These are phyloP conservation scores for Abramis brama DNA, from an alignment of 2,113 vertebrate genomes.

Conservation along the genomic window DNA sequence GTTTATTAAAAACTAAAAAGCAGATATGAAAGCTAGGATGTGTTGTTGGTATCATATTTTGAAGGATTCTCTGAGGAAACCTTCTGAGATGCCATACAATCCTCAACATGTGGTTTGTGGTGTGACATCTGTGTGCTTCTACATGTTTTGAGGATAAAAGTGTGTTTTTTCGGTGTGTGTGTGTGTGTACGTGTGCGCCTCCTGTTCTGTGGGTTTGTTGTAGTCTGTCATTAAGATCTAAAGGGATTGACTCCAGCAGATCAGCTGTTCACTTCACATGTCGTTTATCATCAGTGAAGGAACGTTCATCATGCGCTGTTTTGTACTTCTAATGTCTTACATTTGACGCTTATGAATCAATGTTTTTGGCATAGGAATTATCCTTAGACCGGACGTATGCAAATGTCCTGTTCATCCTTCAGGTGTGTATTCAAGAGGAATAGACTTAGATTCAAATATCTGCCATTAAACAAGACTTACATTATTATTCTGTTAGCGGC, in stretches of 20 bases:
- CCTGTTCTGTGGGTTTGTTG: slow-evolving; percentile 14
- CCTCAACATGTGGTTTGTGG: neutral
- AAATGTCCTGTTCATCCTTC: too few relatives aligned
- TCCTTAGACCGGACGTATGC: neutral
- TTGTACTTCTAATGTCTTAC: neutral
- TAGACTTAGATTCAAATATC: too few relatives aligned
- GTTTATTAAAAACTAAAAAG: neutral
- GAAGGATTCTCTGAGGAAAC: neutral
- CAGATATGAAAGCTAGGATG: neutral
- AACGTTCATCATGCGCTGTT: neutral
- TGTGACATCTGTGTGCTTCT: slow-evolving; percentile 45
- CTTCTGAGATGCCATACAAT: neutral
- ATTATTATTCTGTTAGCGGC: too few relatives aligned
- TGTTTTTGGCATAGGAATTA: neutral
- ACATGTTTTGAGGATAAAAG: slow-evolving; percentile 18
- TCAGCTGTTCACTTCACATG: slow-evolving; percentile 43
- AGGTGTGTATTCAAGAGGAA: too few relatives aligned
- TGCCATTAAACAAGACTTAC: too few relatives aligned
- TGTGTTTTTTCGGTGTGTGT: neutral
- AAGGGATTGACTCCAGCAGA: slow-evolving; percentile 46
- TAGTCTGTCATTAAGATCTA: slow-evolving; percentile 55
- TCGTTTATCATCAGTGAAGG: neutral
- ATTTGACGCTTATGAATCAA: neutral
- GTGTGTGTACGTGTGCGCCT: slow-evolving; percentile 4
- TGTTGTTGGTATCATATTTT: neutral